These are phyloP conservation scores for Anoplius nigerrimus DNA, from an alignment of 2,888 invertebrate species.

Conservation along the genomic window DNA sequence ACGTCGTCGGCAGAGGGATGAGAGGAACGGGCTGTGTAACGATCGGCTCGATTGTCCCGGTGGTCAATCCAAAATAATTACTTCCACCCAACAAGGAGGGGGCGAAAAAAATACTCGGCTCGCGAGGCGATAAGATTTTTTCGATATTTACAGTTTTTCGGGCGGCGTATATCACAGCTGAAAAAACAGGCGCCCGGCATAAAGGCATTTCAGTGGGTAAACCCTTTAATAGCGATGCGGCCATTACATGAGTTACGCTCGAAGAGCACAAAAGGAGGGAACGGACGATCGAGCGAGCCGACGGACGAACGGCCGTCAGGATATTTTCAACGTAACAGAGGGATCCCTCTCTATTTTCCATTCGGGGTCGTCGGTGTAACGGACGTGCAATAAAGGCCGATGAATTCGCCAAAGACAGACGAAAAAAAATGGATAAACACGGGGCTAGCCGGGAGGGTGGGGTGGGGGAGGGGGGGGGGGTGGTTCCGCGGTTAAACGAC, in stretches of 20 bases:
- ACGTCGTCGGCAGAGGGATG: constrained; percentile 25
- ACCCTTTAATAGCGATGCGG: too few relatives aligned
- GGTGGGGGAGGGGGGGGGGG: too few relatives aligned
- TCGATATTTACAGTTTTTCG: too few relatives aligned
- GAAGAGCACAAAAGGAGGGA: background rate
- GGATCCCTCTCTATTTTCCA: background rate
- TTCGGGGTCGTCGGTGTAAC: constrained; percentile 41
- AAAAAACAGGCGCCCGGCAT: too few relatives aligned
- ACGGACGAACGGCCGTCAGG: background rate
- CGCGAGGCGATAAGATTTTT: too few relatives aligned
- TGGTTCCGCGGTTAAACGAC: constrained; percentile 34
- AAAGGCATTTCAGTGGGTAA: too few relatives aligned
- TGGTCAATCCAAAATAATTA: background rate
- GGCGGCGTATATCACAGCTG: too few relatives aligned
- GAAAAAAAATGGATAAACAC: constrained; percentile 31
- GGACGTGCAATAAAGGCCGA: constrained; percentile 29
- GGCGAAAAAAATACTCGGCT: too few relatives aligned
- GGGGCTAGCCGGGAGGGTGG: too few relatives aligned
- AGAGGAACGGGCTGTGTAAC: background rate
- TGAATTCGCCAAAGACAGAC: background rate
- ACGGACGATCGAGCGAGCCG: too few relatives aligned
- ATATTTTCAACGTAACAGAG: background rate
- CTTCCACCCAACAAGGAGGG: background rate
- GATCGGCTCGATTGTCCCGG: background rate
- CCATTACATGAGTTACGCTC: background rate